A percentile compares a stretch with the other conserved stretches of the same genome.
Conservation (phyloP, 2,113 vertebrate species). For the Syngnathus typhle region DNA sequence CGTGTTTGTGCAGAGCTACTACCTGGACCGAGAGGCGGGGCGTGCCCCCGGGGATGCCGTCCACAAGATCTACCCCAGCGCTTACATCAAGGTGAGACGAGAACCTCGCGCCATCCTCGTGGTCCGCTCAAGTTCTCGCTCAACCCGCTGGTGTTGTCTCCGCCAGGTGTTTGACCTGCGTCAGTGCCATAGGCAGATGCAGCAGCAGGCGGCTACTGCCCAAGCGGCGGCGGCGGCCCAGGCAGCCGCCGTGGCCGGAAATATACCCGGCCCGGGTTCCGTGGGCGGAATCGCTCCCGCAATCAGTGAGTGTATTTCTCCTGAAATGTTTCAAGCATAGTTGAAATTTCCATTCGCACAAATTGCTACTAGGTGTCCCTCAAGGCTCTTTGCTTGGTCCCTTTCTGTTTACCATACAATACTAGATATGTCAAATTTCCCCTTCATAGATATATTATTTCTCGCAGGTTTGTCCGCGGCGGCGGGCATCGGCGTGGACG, state of each 20-base stretch:
- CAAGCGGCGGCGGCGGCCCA: conserved; percentile 92
- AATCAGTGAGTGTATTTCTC: conserved; percentile 81
- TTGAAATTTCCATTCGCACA: conserved; percentile 31
- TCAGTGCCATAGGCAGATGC: conserved; percentile 97
- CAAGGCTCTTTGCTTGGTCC: not conserved
- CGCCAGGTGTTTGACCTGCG: conserved; percentile 92
- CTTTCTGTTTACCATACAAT: not conserved
- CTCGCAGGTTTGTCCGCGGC: conserved; percentile 85
- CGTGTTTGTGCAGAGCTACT: conserved; percentile 97
- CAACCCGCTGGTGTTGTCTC: not conserved
- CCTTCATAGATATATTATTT: no score
- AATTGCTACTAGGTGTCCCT: not conserved
- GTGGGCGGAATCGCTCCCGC: conserved; percentile 95
- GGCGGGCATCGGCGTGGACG: conserved; percentile 92
- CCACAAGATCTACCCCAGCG: conserved; percentile 97
- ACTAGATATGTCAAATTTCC: no score
- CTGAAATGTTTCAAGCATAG: conserved; percentile 35
- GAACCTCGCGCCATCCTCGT: not conserved
- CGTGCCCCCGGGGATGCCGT: conserved; percentile 93
- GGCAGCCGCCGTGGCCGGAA: conserved; percentile 89
- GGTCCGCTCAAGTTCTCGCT: not conserved
- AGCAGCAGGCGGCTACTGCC: conserved; percentile 94
- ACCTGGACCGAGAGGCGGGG: conserved; percentile 92
- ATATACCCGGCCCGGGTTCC: conserved; percentile 92
- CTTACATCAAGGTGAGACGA: conserved; percentile 87